Conservation (phyloP, 92 coral and sea anemone genomes). For the Palythoa heliodiscus region DNA sequence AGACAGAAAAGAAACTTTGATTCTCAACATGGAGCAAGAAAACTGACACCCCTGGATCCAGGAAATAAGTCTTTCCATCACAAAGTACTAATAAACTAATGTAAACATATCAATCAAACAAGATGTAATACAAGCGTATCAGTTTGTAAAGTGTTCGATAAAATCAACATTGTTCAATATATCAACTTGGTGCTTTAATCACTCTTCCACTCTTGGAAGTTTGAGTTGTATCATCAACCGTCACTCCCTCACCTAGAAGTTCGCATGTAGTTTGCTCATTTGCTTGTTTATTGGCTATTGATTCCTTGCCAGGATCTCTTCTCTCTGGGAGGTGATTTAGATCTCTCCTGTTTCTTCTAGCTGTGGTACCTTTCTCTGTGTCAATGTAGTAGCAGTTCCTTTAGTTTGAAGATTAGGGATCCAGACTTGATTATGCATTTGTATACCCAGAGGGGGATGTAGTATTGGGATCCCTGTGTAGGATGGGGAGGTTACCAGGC, state of each 20-base stretch:
- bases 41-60: too few relatives aligned
- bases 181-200: slow-evolving; percentile 18
- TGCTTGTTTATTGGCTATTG: slow-evolving; percentile 10
- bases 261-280: slow-evolving; percentile 14
- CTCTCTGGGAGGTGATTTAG: slow-evolving; percentile 31
- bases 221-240: too few relatives aligned
- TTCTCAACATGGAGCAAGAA: too few relatives aligned
- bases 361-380: slow-evolving; percentile 38
- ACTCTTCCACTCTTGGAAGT: slow-evolving; percentile 7
- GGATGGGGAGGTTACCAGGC: too few relatives aligned
- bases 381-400: slow-evolving; percentile 41
- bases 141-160: too few relatives aligned
- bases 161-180: too few relatives aligned
- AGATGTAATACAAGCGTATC: too few relatives aligned
- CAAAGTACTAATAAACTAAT: too few relatives aligned
- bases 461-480: too few relatives aligned
- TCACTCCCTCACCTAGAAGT: slow-evolving; percentile 9
- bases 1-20: too few relatives aligned
- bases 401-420: slow-evolving; percentile 27
- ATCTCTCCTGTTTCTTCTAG: slow-evolving; percentile 50
- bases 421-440: slow-evolving; percentile 52
- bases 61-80: slow-evolving; percentile 6
- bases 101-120: too few relatives aligned
- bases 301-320: not conserved
- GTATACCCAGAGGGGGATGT: too few relatives aligned